A percentile compares a stretch with the other conserved stretches of the same genome.
phyloP scores from a whole-genome alignment of 64 coral and sea anemone species.

The Cladopsammia gracilis region DNA sequence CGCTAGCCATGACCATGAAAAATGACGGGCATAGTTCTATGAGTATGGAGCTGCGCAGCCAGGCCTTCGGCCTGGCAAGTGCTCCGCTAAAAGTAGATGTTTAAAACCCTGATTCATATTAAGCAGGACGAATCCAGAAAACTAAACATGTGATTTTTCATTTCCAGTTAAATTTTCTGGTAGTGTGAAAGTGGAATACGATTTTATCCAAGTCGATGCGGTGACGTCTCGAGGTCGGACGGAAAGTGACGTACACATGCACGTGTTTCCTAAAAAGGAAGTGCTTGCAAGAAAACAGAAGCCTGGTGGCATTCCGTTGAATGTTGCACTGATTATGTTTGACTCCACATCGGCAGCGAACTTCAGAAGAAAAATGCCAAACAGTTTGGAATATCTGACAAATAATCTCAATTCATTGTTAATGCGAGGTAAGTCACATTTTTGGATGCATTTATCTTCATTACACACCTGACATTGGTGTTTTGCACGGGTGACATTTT shows the following conservation, averaged over 20 bases:
- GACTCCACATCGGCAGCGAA: slow-evolving; percentile 79
- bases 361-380: slow-evolving; percentile 75
- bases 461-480: no score
- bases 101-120: no score
- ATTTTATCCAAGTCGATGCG: slow-evolving; percentile 78
- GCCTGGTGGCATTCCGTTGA: slow-evolving; percentile 55
- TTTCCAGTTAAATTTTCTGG: slow-evolving; percentile 33
- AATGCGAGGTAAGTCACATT: slow-evolving; percentile 42
- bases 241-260: slow-evolving; percentile 44
- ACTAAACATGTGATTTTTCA: not conserved
- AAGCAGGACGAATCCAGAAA: not conserved
- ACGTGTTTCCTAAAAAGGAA: slow-evolving; percentile 58
- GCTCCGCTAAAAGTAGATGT: no score
- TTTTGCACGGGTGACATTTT: no score
- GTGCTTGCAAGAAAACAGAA: not conserved
- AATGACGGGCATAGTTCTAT: no score
- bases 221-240: slow-evolving; percentile 17
- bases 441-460: no score
- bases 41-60: no score
- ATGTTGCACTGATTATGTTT: slow-evolving; percentile 75
- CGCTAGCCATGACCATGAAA: no score
- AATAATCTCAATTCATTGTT: slow-evolving; percentile 40
- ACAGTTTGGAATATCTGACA: slow-evolving; percentile 50
- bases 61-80: no score
- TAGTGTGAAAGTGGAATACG: slow-evolving; percentile 20